These are phyloP conservation scores for Argyresthia goedartella DNA, from an alignment of 2,888 invertebrate genomes.

Conservation along the genomic window DNA sequence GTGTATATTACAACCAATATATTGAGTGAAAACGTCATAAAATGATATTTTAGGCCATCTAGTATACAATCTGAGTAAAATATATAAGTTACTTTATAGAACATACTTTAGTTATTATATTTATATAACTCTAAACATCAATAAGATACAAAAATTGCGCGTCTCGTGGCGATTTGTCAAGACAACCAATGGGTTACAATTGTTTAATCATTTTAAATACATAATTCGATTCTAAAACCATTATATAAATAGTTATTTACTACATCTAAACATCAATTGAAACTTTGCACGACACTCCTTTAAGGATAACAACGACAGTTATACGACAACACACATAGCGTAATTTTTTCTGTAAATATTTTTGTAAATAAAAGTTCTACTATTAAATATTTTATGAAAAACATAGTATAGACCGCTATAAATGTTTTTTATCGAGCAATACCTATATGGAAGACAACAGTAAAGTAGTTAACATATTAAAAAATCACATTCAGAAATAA, in stretches of 20 bases:
- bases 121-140: slow-evolving; percentile 32
- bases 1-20: neutral
- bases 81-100: slow-evolving; percentile 10
- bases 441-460: slow-evolving; percentile 48
- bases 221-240: neutral
- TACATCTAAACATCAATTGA: slow-evolving; percentile 12
- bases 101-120: slow-evolving; percentile 4
- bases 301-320: slow-evolving; percentile 25
- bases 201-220: slow-evolving; percentile 13
- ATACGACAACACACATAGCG: neutral
- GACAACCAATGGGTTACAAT: slow-evolving; percentile 11
- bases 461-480: slow-evolving; percentile 29
- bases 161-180: slow-evolving; percentile 31
- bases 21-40: neutral
- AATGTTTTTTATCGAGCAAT: slow-evolving; percentile 22
- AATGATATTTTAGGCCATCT: neutral
- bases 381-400: slow-evolving; percentile 3
- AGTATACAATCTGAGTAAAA: slow-evolving; percentile 2
- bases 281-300: slow-evolving; percentile 24
- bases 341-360: neutral
- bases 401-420: slow-evolving; percentile 7
- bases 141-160: slow-evolving; percentile 36
- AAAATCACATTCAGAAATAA: slow-evolving; percentile 13
- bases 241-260: slow-evolving; percentile 7
- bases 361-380: neutral